These are phyloP conservation scores for Drosophila albomicans DNA, from an alignment of 1,140 invertebrate species.

Conservation along the genomic window DNA sequence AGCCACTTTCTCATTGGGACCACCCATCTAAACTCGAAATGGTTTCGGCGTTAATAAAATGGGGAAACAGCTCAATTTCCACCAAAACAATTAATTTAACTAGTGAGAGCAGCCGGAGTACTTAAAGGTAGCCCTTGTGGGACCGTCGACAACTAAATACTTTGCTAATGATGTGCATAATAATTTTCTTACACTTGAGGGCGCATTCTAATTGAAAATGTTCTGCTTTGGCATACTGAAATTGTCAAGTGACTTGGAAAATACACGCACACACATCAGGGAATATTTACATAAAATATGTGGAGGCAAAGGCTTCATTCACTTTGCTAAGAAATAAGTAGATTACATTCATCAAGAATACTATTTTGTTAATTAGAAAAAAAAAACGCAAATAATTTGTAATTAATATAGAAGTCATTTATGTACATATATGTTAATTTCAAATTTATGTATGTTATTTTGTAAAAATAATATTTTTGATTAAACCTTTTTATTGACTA, in stretches of 20 bases:
- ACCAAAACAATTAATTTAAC: constrained; percentile 69
- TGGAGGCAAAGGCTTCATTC: background rate
- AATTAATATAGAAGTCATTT: no score
- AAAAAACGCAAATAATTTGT: no score
- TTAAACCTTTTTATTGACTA: no score
- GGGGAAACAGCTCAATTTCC: constrained; percentile 73
- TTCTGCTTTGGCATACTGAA: constrained; percentile 20
- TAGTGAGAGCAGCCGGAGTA: constrained; percentile 39
- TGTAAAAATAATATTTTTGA: no score
- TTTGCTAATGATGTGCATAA: constrained; percentile 78
- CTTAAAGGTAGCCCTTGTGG: constrained; percentile 21
- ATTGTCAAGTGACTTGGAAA: constrained; percentile 25
- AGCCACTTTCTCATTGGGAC: constrained; percentile 26
- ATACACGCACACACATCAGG: background rate
- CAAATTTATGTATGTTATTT: no score
- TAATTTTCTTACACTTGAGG: constrained; percentile 73
- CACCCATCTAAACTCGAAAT: constrained; percentile 3
- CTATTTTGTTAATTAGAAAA: no score
- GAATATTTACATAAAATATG: background rate
- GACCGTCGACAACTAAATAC: constrained; percentile 54
- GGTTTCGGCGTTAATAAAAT: constrained; percentile 49
- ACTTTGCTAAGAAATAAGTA: background rate
- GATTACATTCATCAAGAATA: no score
- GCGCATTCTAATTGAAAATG: constrained; percentile 69
- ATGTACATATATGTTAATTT: no score